Evolutionary conservation across 2,113 vertebrate species (phyloP).

Genomic region (Oxyura jamaicensis): DNA sequence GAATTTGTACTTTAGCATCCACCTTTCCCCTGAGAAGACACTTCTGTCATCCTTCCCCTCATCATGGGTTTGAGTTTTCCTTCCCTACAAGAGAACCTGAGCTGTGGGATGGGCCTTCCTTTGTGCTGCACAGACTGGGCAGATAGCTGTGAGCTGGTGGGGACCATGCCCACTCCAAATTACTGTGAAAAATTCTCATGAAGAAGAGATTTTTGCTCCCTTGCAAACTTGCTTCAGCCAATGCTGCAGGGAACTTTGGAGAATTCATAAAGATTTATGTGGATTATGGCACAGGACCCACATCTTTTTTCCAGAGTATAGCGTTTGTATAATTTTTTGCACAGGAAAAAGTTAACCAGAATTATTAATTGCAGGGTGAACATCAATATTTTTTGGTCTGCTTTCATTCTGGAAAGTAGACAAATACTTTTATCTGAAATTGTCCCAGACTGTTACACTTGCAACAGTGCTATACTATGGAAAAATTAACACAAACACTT

Average conservation of each 20-base stretch:
- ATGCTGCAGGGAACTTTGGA: neutral
- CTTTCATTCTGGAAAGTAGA: neutral
- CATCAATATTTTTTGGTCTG: neutral
- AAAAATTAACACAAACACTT: neutral
- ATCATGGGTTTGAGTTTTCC: neutral
- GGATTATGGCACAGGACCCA: neutral
- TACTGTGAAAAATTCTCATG: neutral
- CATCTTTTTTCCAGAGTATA: neutral
- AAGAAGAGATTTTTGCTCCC: neutral
- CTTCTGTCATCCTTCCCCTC: neutral
- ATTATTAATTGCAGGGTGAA: neutral
- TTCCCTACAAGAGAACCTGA: neutral
- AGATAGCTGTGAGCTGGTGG: neutral
- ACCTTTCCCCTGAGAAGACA: neutral
- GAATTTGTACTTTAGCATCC: neutral
- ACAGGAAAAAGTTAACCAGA: neutral
- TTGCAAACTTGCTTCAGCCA: neutral
- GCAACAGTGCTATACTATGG: neutral
- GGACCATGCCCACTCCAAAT: neutral
- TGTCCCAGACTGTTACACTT: neutral
- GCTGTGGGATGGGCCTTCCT: neutral
- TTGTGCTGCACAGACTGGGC: neutral
- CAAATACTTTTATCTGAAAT: neutral
- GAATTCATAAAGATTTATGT: neutral
- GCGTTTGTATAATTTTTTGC: neutral